A percentile compares a stretch with the other conserved stretches of the same genome.
These are phyloP conservation scores for Margaritifera margaritifera DNA, from an alignment of 2,888 invertebrate genomes.

Conservation along the genomic window DNA sequence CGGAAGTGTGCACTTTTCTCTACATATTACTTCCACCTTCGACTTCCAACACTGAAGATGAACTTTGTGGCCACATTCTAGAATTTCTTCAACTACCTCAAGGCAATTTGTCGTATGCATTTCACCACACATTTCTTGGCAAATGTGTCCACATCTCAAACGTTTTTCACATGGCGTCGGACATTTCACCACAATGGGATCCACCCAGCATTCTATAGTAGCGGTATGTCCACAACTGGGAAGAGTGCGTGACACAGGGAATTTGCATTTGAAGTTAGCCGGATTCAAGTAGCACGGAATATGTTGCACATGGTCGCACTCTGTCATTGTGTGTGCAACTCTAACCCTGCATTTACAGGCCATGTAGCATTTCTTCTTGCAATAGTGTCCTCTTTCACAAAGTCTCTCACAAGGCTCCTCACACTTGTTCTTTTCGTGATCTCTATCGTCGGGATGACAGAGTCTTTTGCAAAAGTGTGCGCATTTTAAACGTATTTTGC, in stretches of 20 bases:
- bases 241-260: too few relatives aligned
- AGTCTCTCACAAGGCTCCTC: conserved; percentile 33
- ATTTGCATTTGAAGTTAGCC: conserved; percentile 53
- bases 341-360: conserved; percentile 46
- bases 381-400: conserved; percentile 38
- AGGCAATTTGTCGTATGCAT: conserved; percentile 1
- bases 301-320: conserved; percentile 59
- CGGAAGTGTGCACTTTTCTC: conserved; percentile 32
- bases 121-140: conserved; percentile 1
- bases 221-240: too few relatives aligned
- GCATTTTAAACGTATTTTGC: conserved; percentile 50
- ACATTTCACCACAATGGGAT: neutral
- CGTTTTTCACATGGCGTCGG: neutral
- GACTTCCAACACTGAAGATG: conserved; percentile 6
- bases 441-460: conserved; percentile 52
- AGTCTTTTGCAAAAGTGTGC: conserved; percentile 53
- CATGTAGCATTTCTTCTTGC: conserved; percentile 75
- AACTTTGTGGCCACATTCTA: conserved; percentile 26
- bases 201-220: too few relatives aligned
- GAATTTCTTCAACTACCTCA: conserved; percentile 27
- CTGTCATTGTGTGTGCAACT: conserved; percentile 47
- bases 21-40: conserved; percentile 18
- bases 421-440: conserved; percentile 74
- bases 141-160: conserved; percentile 4
- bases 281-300: conserved; percentile 54